Conservation (phyloP, 1,140 invertebrate species). For the Bombus confusus region DNA sequence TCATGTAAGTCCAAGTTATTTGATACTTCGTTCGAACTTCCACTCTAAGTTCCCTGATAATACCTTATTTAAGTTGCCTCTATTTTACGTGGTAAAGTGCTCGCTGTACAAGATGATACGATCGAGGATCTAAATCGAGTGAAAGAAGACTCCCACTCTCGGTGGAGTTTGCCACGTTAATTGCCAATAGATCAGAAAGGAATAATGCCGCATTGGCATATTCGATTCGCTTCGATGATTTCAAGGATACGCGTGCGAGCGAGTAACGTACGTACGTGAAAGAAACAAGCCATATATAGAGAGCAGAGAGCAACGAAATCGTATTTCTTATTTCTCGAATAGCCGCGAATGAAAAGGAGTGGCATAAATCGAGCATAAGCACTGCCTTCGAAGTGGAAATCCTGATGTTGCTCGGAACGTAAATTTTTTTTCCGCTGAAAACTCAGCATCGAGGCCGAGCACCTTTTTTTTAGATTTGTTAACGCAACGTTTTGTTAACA, state of each 20-base stretch:
- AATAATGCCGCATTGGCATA: neutral
- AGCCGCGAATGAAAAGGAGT: slow-evolving; percentile 6
- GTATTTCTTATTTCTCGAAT: neutral
- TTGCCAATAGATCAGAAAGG: neutral
- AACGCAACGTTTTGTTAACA: neutral
- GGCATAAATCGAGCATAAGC: slow-evolving; percentile 15
- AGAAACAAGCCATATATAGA: neutral
- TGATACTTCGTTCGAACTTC: neutral
- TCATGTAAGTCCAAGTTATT: neutral
- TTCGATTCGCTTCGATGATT: neutral
- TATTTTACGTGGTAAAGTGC: neutral
- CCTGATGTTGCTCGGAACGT: neutral
- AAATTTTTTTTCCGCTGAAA: neutral
- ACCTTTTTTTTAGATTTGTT: slow-evolving; percentile 8
- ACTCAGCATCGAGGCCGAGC: neutral
- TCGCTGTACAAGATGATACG: neutral
- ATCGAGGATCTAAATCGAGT: neutral
- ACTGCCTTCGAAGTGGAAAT: neutral
- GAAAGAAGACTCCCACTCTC: neutral
- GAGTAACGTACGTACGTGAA: neutral
- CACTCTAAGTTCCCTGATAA: too few species aligned
- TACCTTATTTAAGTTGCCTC: too few species aligned
- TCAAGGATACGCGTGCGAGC: neutral
- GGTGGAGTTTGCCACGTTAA: neutral
- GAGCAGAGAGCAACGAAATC: neutral